These are phyloP conservation scores for Nebria salina DNA, from an alignment of 2,888 invertebrate genomes.

Conservation along the genomic window DNA sequence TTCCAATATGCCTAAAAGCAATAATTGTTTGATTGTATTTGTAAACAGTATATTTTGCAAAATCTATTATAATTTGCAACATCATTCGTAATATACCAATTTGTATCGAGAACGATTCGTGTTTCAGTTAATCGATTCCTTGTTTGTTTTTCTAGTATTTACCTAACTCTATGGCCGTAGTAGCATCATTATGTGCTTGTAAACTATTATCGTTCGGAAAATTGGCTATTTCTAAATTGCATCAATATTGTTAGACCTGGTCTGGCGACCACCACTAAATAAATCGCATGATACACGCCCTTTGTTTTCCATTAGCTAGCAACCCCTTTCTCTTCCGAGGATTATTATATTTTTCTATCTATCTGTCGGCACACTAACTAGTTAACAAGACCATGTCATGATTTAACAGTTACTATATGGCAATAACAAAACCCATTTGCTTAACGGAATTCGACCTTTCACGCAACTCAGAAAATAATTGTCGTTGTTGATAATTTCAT, in stretches of 20 bases:
- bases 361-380: background rate
- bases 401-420: background rate
- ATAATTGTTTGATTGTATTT: too few species aligned
- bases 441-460: background rate
- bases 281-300: slow-evolving; percentile 24
- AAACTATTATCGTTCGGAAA: slow-evolving; percentile 35
- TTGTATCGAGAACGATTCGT: background rate
- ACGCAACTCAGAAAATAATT: background rate
- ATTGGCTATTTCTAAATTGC: slow-evolving; percentile 39
- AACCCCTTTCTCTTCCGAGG: slow-evolving; percentile 26
- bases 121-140: background rate
- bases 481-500: background rate
- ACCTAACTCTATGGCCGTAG: background rate
- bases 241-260: slow-evolving; percentile 8
- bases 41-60: background rate
- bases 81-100: background rate
- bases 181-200: slow-evolving; percentile 26
- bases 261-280: background rate
- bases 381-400: background rate
- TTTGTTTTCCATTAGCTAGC: background rate
- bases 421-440: background rate
- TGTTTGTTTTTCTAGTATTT: slow-evolving; percentile 1
- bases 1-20: too few species aligned
- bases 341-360: background rate
- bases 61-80: background rate